phyloP scores from a whole-genome alignment of 2,113 vertebrate species.

The Sterrhoptilus dennistouni region DNA sequence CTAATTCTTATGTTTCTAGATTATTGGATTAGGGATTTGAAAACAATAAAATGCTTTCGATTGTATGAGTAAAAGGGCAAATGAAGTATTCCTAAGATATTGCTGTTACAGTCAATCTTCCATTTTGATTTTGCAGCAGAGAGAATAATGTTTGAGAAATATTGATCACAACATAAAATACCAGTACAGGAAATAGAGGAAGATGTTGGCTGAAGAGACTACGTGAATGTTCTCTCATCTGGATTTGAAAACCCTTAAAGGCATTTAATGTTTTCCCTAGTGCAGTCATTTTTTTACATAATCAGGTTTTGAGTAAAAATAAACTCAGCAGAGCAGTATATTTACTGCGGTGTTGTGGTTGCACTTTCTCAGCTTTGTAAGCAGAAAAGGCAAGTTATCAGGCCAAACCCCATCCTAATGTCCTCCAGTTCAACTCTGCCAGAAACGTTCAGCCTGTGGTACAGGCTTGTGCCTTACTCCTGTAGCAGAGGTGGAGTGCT shows the following conservation, averaged over 20 bases:
- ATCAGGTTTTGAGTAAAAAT: slow-evolving; percentile 22
- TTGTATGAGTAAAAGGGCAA: neutral
- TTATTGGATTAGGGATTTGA: neutral
- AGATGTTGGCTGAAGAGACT: neutral
- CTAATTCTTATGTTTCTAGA: neutral
- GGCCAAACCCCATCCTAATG: neutral
- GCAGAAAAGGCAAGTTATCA: neutral
- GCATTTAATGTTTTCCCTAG: neutral
- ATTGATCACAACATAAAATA: slow-evolving; percentile 22
- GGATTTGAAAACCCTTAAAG: neutral
- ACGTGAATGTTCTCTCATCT: neutral
- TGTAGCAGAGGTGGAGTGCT: neutral
- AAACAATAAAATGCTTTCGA: neutral
- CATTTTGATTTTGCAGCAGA: slow-evolving; percentile 54
- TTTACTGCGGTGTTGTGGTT: neutral
- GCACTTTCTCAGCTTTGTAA: neutral
- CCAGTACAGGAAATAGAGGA: neutral
- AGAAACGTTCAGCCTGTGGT: neutral
- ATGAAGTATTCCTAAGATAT: neutral
- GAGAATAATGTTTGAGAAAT: slow-evolving; percentile 19
- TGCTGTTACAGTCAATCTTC: neutral
- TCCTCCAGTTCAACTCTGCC: neutral
- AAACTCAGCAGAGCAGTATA: neutral
- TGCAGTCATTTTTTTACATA: slow-evolving; percentile 19
- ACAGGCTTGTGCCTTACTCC: neutral